Evolutionary conservation across 2,888 invertebrate species (phyloP).

Genomic region (Vandiemenella viatica): DNA sequence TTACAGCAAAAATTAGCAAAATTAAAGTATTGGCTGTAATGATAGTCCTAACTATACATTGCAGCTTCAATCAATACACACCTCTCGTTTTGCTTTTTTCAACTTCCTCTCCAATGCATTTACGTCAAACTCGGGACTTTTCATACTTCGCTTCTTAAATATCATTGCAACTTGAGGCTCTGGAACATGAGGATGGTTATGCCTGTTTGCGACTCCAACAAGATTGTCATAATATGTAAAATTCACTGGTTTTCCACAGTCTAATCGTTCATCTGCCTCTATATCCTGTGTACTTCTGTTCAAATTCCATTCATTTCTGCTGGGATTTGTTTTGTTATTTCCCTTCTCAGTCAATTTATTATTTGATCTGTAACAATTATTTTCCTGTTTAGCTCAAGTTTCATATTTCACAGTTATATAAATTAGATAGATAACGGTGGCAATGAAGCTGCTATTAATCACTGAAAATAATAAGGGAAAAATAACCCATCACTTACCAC

Average conservation of each 20-base stretch:
- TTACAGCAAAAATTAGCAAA: too few relatives aligned
- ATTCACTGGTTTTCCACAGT: slow-evolving; percentile 74
- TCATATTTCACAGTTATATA: too few relatives aligned
- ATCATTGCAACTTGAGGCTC: slow-evolving; percentile 69
- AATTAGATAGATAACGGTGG: too few relatives aligned
- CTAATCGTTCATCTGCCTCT: slow-evolving; percentile 31
- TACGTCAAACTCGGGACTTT: slow-evolving; percentile 54
- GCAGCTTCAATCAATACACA: too few relatives aligned
- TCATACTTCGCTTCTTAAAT: slow-evolving; percentile 47
- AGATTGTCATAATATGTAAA: slow-evolving; percentile 80
- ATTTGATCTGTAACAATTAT: too few relatives aligned
- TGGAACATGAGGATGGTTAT: slow-evolving; percentile 67
- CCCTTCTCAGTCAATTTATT: slow-evolving; percentile 4
- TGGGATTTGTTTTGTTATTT: slow-evolving; percentile 4
- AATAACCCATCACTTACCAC: too few relatives aligned
- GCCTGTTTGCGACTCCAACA: slow-evolving; percentile 67
- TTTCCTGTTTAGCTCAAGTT: too few relatives aligned
- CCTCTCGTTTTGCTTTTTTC: slow-evolving; percentile 62
- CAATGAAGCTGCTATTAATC: too few relatives aligned
- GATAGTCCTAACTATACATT: too few relatives aligned
- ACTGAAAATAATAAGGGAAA: too few relatives aligned
- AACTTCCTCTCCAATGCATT: slow-evolving; percentile 55
- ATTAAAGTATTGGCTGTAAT: too few relatives aligned
- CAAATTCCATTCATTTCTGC: slow-evolving; percentile 8
- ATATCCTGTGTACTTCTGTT: slow-evolving; percentile 3